A percentile compares a stretch with the other conserved stretches of the same genome.
These are phyloP conservation scores for Cavia aperea DNA, from an alignment of 2,113 vertebrate species.

Conservation along the genomic window DNA sequence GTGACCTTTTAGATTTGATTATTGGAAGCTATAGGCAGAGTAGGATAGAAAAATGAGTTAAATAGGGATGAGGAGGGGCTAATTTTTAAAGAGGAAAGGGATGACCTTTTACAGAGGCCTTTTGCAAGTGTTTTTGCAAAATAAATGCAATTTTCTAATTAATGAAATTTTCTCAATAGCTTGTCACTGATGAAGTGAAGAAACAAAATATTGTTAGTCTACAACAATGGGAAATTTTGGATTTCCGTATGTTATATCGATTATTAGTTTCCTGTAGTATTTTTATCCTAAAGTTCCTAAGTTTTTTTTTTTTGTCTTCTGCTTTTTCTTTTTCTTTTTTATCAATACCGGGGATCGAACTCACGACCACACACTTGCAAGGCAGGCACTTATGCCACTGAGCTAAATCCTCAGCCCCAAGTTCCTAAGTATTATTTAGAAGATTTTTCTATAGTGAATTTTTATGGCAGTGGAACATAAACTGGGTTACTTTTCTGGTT, in stretches of 20 bases:
- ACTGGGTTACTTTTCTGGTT: neutral
- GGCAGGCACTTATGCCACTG: too few species aligned
- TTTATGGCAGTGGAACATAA: neutral
- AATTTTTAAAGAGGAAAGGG: neutral
- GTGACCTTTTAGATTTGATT: neutral
- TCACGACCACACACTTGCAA: too few species aligned
- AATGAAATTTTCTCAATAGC: neutral
- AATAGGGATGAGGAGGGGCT: neutral
- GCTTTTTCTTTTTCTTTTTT: too few species aligned
- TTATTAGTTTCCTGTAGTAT: neutral
- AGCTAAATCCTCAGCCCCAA: neutral
- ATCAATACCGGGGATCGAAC: too few species aligned
- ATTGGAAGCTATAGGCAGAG: neutral
- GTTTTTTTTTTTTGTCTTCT: neutral
- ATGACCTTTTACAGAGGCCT: neutral
- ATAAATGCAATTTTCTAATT: neutral
- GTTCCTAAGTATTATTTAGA: neutral
- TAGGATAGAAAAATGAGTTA: neutral
- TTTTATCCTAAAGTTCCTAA: neutral
- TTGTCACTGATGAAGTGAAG: neutral
- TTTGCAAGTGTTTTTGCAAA: conserved; percentile 13
- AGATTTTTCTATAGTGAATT: neutral
- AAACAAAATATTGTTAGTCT: neutral
- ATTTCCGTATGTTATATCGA: neutral
- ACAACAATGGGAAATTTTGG: neutral